Conservation (phyloP, 2,797 vertebrate species). For the Dipus sagitta region DNA sequence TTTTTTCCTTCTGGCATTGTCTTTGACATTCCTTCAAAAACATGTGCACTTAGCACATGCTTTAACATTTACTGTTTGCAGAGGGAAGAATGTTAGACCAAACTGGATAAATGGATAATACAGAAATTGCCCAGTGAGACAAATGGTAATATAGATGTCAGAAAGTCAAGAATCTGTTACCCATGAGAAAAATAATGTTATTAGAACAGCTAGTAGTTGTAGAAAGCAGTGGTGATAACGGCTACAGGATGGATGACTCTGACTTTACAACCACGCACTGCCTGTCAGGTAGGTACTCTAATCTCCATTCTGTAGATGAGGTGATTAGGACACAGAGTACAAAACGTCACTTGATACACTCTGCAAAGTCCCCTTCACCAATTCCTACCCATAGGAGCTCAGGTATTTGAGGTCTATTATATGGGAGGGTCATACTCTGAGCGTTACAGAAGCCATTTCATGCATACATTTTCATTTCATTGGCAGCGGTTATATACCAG, state of each 20-base stretch:
- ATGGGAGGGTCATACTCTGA: not conserved
- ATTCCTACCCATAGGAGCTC: not conserved
- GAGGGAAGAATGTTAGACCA: not conserved
- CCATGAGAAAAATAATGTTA: not conserved
- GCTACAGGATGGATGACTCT: too few species aligned
- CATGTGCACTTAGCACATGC: not conserved
- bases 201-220: not conserved
- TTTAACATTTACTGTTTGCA: not conserved
- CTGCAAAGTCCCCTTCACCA: not conserved
- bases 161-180: slow-evolving; percentile 9
- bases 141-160: not conserved
- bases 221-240: not conserved
- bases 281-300: not conserved
- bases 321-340: not conserved
- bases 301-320: not conserved
- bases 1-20: not conserved
- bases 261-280: not conserved
- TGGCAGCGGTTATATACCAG: not conserved
- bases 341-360: not conserved
- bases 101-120: slow-evolving; percentile 22
- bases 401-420: not conserved
- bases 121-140: not conserved
- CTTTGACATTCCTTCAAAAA: slow-evolving; percentile 1
- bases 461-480: not conserved
- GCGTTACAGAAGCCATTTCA: not conserved